These are phyloP conservation scores for Protosalanx chinensis DNA, from an alignment of 2,797 vertebrate genomes.

Conservation along the genomic window DNA sequence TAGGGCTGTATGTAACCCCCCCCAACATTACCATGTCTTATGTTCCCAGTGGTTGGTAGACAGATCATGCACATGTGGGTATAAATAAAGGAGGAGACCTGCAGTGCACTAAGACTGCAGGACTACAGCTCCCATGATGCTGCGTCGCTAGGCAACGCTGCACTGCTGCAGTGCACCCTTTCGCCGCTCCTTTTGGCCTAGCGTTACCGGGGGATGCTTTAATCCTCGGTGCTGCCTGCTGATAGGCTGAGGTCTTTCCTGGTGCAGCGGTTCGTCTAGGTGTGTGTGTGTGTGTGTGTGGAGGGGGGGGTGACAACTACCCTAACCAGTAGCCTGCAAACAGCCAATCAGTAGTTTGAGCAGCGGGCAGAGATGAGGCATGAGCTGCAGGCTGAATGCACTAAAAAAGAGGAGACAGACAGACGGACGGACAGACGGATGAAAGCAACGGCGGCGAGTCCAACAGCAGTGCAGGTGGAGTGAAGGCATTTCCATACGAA, in stretches of 20 bases:
- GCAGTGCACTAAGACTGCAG: slow-evolving; percentile 14
- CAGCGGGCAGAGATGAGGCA: slow-evolving; percentile 62
- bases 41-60: slow-evolving; percentile 4
- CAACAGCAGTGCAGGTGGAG: slow-evolving; percentile 99
- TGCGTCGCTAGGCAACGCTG: slow-evolving; percentile 42
- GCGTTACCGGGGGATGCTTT: slow-evolving; percentile 33
- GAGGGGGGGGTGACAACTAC: background rate
- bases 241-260: slow-evolving; percentile 39
- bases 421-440: slow-evolving; percentile 81
- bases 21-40: slow-evolving; percentile 7
- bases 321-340: slow-evolving; percentile 11
- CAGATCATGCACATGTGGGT: slow-evolving; percentile 6
- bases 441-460: slow-evolving; percentile 97
- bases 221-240: slow-evolving; percentile 20
- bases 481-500: slow-evolving; percentile 99
- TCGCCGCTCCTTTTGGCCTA: slow-evolving; percentile 48
- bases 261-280: slow-evolving; percentile 34
- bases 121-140: slow-evolving; percentile 39
- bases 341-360: slow-evolving; percentile 37
- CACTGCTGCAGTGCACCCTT: slow-evolving; percentile 64
- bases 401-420: slow-evolving; percentile 48
- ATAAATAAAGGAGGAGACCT: background rate
- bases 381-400: slow-evolving; percentile 58
- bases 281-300: slow-evolving; percentile 21
- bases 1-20: slow-evolving; percentile 17